These are phyloP conservation scores for Dasysyrphus tricinctus DNA, from an alignment of 2,888 invertebrate genomes.

Conservation along the genomic window DNA sequence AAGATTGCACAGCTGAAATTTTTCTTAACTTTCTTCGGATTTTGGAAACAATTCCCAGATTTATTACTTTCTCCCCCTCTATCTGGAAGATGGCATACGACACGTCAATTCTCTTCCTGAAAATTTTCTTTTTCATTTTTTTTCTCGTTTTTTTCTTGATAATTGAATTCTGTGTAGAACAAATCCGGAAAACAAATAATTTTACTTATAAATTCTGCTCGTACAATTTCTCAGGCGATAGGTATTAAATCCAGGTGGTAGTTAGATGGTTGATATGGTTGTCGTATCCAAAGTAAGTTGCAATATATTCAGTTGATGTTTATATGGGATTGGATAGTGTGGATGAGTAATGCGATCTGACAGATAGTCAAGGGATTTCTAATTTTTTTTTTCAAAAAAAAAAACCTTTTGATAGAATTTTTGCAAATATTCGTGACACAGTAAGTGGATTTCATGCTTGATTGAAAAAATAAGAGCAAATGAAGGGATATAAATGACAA, in stretches of 20 bases:
- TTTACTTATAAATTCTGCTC: background rate
- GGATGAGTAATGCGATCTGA: slow-evolving; percentile 69
- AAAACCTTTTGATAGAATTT: slow-evolving; percentile 26
- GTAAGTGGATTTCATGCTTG: slow-evolving; percentile 46
- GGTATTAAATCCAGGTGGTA: slow-evolving; percentile 41
- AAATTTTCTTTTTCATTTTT: background rate
- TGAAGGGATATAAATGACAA: background rate
- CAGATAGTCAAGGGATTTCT: slow-evolving; percentile 54
- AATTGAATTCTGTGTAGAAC: slow-evolving; percentile 32
- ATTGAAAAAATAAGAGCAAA: slow-evolving; percentile 34
- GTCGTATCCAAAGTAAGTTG: slow-evolving; percentile 54
- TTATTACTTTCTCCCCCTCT: slow-evolving; percentile 74
- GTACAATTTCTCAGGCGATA: slow-evolving; percentile 45
- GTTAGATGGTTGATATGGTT: slow-evolving; percentile 3
- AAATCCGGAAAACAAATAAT: slow-evolving; percentile 59
- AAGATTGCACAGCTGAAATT: slow-evolving; percentile 60
- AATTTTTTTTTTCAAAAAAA: slow-evolving; percentile 22
- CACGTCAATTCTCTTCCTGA: slow-evolving; percentile 26
- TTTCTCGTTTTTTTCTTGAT: slow-evolving; percentile 9
- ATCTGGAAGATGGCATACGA: slow-evolving; percentile 36
- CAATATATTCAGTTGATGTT: slow-evolving; percentile 35
- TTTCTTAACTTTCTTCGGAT: slow-evolving; percentile 51
- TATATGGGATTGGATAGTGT: slow-evolving; percentile 38
- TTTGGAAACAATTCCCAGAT: slow-evolving; percentile 55
- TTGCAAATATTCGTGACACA: slow-evolving; percentile 41